Evolutionary conservation across 37 sponge, comb jelly and placozoan genomes (phyloP).

Genomic region (Bolinopsis microptera): DNA sequence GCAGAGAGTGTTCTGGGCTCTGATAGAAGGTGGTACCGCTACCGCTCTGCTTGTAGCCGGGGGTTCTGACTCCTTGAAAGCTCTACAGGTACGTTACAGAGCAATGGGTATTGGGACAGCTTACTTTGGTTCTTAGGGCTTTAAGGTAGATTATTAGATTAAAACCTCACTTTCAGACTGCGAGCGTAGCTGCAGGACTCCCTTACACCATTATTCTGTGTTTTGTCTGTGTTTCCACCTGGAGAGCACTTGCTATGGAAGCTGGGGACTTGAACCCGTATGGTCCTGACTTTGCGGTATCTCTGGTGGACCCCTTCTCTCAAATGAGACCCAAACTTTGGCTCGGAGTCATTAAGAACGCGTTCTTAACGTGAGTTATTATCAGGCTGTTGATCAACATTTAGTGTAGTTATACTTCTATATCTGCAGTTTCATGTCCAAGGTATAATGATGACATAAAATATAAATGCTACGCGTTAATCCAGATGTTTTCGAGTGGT

Average conservation of each 20-base stretch:
- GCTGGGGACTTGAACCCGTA: constrained; percentile 40
- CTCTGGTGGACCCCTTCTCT: constrained; percentile 40
- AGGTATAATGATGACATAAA: too few species aligned
- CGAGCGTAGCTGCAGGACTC: constrained; percentile 26
- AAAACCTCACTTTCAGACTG: too few species aligned
- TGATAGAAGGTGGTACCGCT: constrained; percentile 54
- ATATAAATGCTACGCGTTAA: too few species aligned
- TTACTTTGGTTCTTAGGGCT: too few species aligned
- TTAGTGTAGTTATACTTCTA: too few species aligned
- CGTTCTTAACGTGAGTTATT: neutral
- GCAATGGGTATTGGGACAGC: too few species aligned
- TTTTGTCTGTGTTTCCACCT: neutral
- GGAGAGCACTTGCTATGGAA: constrained; percentile 61
- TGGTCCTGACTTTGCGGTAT: constrained; percentile 39
- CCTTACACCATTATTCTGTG: constrained; percentile 53
- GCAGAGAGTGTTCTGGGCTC: constrained; percentile 54
- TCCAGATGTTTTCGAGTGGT: too few species aligned
- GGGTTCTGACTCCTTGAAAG: neutral
- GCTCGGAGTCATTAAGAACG: neutral
- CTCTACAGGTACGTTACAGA: constrained; percentile 61
- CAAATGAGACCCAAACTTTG: neutral
- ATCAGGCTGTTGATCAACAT: neutral
- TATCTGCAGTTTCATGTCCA: too few species aligned
- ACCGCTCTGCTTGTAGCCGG: constrained; percentile 58
- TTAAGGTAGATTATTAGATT: too few species aligned